Evolutionary conservation across 2,797 vertebrate genomes (phyloP).

Genomic region (Tolypeutes matacus): DNA sequence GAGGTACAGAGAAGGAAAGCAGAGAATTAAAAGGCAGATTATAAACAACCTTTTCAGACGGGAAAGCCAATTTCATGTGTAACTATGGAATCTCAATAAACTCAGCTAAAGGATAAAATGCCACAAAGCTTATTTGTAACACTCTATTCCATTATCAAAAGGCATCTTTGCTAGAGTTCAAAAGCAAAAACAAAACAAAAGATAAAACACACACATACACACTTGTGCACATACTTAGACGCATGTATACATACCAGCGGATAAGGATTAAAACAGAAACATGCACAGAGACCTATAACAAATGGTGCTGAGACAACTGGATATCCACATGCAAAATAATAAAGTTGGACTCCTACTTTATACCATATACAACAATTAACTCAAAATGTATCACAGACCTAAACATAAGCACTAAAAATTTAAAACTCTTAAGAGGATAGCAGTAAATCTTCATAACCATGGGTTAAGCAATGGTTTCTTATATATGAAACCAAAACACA

Average conservation of each 20-base stretch:
- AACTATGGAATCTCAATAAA: slow-evolving; percentile 44
- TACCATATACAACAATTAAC: too few species aligned
- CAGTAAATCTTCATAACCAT: too few species aligned
- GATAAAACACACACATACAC: not conserved
- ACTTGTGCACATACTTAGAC: not conserved
- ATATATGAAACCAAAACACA: too few species aligned
- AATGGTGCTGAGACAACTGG: too few species aligned
- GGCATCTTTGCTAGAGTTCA: not conserved
- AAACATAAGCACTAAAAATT: too few species aligned
- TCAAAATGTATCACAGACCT: too few species aligned
- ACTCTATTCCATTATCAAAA: slow-evolving; percentile 57
- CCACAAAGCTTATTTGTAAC: slow-evolving; percentile 26
- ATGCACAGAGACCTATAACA: not conserved
- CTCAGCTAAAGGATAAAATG: slow-evolving; percentile 40
- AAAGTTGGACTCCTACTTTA: too few species aligned
- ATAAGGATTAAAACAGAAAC: slow-evolving; percentile 55
- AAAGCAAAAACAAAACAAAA: slow-evolving; percentile 44
- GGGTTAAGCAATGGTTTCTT: too few species aligned
- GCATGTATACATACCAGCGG: not conserved
- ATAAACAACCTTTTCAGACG: not conserved
- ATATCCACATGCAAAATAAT: too few species aligned
- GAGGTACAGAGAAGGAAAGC: slow-evolving; percentile 17
- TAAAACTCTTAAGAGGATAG: too few species aligned
- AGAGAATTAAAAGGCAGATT: slow-evolving; percentile 40
- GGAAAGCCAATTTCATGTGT: not conserved